Conservation (phyloP, 2,113 vertebrate species). For the Hymenochirus boettgeri region DNA sequence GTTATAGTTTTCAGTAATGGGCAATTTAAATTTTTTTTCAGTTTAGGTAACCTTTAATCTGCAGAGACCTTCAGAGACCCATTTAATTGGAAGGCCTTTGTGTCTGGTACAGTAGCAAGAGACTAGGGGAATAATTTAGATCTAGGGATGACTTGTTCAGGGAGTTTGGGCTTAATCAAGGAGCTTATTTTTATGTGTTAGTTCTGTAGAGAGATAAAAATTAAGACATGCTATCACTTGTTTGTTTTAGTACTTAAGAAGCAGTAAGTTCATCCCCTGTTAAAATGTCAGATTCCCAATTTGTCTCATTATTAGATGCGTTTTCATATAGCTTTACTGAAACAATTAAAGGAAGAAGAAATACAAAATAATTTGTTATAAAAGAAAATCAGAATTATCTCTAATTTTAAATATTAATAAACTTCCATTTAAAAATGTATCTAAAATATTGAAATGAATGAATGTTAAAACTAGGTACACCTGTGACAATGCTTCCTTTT, state of each 20-base stretch:
- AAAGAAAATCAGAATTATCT: conserved; percentile 32
- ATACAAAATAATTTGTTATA: conserved; percentile 30
- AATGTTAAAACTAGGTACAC: no score
- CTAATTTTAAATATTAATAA: conserved; percentile 43
- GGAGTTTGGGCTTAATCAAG: conserved; percentile 87
- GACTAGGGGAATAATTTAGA: conserved; percentile 81
- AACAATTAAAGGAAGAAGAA: no score
- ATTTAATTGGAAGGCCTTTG: conserved; percentile 74
- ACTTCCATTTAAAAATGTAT: conserved; percentile 7
- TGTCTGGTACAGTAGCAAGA: conserved; percentile 71
- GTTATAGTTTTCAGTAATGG: no score
- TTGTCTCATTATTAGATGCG: conserved; percentile 74
- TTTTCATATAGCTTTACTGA: background rate
- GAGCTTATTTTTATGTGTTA: conserved; percentile 73
- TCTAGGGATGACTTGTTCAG: conserved; percentile 78
- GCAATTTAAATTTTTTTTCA: no score
- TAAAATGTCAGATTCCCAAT: conserved; percentile 87
- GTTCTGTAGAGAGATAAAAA: conserved; percentile 86
- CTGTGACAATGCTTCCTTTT: no score
- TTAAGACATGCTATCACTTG: conserved; percentile 95
- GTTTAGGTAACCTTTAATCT: conserved; percentile 52
- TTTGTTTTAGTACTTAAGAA: conserved; percentile 85
- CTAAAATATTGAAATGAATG: no score
- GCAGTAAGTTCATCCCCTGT: conserved; percentile 92
- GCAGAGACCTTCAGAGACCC: conserved; percentile 72